phyloP scores from a whole-genome alignment of 2,888 invertebrate genomes.

The Pilophorus perplexus region DNA sequence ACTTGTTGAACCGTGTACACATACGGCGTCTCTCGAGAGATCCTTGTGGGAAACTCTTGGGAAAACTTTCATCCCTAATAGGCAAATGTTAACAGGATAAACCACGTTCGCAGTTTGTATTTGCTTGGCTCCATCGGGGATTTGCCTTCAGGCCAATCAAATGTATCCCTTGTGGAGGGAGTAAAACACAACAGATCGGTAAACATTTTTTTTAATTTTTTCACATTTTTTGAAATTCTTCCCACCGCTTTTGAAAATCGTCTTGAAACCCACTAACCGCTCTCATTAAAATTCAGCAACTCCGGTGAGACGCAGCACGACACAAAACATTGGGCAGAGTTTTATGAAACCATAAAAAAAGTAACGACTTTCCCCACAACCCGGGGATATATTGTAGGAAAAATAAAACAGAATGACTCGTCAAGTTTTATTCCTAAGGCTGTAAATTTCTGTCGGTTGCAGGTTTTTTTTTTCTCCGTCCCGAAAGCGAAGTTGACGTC shows the following conservation, averaged over 20 bases:
- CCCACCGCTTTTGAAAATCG: too few species aligned
- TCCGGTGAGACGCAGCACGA: slow-evolving; percentile 9
- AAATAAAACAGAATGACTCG: slow-evolving; percentile 10
- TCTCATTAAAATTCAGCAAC: slow-evolving; percentile 31
- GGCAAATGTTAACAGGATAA: not conserved
- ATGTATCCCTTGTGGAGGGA: too few species aligned
- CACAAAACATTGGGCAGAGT: slow-evolving; percentile 1
- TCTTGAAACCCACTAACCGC: not conserved
- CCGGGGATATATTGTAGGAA: slow-evolving; percentile 12
- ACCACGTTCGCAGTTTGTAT: too few species aligned
- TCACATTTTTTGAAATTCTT: too few species aligned
- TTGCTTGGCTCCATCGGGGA: too few species aligned
- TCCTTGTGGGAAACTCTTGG: not conserved
- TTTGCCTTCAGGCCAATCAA: too few species aligned
- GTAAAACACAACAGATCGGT: too few species aligned
- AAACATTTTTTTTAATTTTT: too few species aligned
- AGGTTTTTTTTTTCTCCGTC: slow-evolving; percentile 17
- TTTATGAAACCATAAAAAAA: slow-evolving; percentile 28
- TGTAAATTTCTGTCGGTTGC: slow-evolving; percentile 22
- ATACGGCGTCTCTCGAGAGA: not conserved
- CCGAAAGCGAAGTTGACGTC: not conserved
- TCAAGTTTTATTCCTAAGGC: slow-evolving; percentile 25
- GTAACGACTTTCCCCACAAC: slow-evolving; percentile 8
- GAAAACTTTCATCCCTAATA: not conserved
- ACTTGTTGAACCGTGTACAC: not conserved